Evolutionary conservation across 2,888 invertebrate species (phyloP), one percentile per base, ranked within the genome.

Genomic region (Gerris lacustris): DNA sequence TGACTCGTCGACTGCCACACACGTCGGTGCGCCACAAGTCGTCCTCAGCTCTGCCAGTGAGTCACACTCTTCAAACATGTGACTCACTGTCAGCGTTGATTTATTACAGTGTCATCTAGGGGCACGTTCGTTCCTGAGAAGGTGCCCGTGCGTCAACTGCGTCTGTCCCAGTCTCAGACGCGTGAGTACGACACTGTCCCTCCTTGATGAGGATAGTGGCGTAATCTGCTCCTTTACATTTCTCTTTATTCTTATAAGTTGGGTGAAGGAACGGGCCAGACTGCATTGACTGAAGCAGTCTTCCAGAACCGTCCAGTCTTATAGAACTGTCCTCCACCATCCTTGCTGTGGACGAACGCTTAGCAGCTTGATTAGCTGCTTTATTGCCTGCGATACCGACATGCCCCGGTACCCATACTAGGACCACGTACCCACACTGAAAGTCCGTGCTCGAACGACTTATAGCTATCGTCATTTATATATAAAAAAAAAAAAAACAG

Each of bases 111-210:
- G 55, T 11, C 55, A 55, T 15, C 55, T 1, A 55, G 55, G 55
- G 15, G 55, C 9, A 55, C 55, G 55, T 15, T 55, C 11, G 55
- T 55, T 55, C 11, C 11, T 55, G 9, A 55, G 55, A 15, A 55
- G 55, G 55, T 55, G 55, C 55, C 55, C 55, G 55, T 55, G 55
- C 55, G 55, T 55, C 55, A 55, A 11, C 15, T 55, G 55, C 55
- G 55, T 55, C 9, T 55, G 55, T 55, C 55, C 9, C 4, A 55
- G 55, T 5, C 55, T 9, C 55, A 55, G 55, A 55, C 55, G 55
- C 55, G 55, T 55, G 9, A 55, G 55, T 15, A 55, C 55, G 55
- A 55, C 11, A 55, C 55, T 55, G 55, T 55, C 55, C 15, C 15
- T 55, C 5, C 55, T 55, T 55, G 55, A 55, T 2, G 9, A 11